Evolutionary conservation across 2,888 invertebrate genomes (phyloP), one percentile per base, ranked within the genome.

Genomic region (Micoletzkya japonica): DNA sequence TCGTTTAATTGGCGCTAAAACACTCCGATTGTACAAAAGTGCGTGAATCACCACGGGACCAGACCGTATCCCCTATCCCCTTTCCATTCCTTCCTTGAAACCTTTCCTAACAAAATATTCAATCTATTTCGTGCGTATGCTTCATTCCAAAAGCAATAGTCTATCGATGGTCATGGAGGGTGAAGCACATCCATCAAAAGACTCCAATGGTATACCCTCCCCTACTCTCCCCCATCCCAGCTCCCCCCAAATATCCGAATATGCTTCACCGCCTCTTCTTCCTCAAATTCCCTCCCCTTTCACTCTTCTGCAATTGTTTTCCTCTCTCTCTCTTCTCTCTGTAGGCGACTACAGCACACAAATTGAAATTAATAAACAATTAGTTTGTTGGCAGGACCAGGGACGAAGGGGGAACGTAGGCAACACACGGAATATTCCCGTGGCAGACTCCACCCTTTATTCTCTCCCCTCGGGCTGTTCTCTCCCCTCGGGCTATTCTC

Each of bases 301-400:
- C n/a, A n/a, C n/a, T n/a, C n/a, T n/a, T n/a, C n/a, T n/a, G n/a
- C n/a, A n/a, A n/a, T n/a, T n/a, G n/a, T n/a, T n/a, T n/a, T n/a
- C n/a, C n/a, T n/a, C n/a, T n/a, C n/a, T n/a, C n/a, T n/a, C n/a
- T n/a, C n/a, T n/a, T n/a, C n/a, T n/a, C n/a, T n/a, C n/a, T n/a
- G n/a, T n/a, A n/a, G 36, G 57, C 24, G 57, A 58, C 39, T 32
- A 58, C 57, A 34, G 28, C n/a, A n/a, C n/a, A n/a, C n/a, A n/a
- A 58, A 58, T 58, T 58, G 57, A 58, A 58, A 58, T 58, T 58
- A 58, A 58, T 58, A 58, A 58, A 58, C 57, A 58, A 58, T 58
- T 58, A 58, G 57, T 58, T 58, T 32, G 57, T 36, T 58, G 57
- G 57, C 34, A 24, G 34, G n/a, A 28, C 28, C 2, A 32, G 56